Conservation (phyloP, 2,113 vertebrate genomes). For the Passer domesticus region DNA sequence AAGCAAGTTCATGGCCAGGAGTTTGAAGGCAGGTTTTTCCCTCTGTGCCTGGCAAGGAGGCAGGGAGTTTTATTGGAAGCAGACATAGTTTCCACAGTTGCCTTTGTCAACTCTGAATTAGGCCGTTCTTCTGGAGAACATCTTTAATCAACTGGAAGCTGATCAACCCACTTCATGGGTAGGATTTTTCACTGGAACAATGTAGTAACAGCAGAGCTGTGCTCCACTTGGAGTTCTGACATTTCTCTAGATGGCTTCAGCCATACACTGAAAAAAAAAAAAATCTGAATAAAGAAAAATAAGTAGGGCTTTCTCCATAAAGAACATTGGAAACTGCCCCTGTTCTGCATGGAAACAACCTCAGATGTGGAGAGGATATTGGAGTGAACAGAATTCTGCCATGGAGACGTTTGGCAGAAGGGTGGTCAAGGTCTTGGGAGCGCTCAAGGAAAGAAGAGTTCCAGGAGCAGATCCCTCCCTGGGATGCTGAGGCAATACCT, state of each 20-base stretch:
- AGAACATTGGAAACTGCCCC: background rate
- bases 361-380: background rate
- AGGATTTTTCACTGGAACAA: constrained; percentile 17
- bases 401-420: background rate
- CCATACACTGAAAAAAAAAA: background rate
- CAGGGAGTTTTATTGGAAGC: constrained; percentile 35
- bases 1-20: background rate
- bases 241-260: background rate
- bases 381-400: background rate
- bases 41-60: constrained; percentile 29
- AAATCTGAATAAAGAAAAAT: background rate
- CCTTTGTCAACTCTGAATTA: background rate
- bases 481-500: background rate
- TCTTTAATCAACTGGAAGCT: constrained; percentile 51
- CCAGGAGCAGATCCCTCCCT: background rate
- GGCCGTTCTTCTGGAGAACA: constrained; percentile 27
- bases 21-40: constrained; percentile 4
- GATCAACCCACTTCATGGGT: background rate
- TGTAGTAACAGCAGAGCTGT: background rate
- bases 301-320: background rate
- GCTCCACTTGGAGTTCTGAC: background rate
- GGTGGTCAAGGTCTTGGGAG: background rate
- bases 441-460: background rate
- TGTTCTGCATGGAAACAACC: background rate
- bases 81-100: constrained; percentile 39